phyloP scores from a whole-genome alignment of 1,140 invertebrate genomes.

The Drosophila dunni region DNA sequence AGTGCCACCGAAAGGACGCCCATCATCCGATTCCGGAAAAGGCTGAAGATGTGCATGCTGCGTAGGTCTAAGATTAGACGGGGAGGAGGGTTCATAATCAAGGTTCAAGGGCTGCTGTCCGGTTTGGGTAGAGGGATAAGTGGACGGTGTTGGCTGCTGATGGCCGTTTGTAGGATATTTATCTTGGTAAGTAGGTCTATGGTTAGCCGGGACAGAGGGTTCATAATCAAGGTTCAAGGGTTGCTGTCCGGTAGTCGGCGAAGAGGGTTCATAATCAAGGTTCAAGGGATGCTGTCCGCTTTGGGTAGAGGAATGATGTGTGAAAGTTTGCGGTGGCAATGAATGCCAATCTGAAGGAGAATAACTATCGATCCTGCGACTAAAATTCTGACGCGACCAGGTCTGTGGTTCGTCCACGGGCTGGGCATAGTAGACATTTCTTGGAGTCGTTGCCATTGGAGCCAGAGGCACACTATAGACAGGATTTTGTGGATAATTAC shows the following conservation, averaged over 20 bases:
- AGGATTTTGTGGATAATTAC: conserved; percentile 70
- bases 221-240: conserved; percentile 49
- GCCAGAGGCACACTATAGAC: conserved; percentile 66
- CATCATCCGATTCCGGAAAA: background rate
- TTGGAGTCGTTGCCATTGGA: conserved; percentile 49
- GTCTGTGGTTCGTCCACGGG: conserved; percentile 44
- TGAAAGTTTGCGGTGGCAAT: background rate
- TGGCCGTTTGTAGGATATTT: background rate
- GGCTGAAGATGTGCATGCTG: background rate
- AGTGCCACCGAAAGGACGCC: background rate
- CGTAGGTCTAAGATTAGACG: background rate
- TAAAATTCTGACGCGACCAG: conserved; percentile 52
- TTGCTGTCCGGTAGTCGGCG: conserved; percentile 39
- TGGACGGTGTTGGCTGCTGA: background rate
- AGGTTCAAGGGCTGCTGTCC: conserved; percentile 36
- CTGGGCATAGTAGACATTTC: conserved; percentile 60
- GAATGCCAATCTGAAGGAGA: conserved; percentile 43
- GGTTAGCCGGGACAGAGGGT: background rate
- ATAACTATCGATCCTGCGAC: conserved; percentile 48
- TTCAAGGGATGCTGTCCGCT: conserved; percentile 53
- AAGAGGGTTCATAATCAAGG: conserved; percentile 23
- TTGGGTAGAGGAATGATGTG: conserved; percentile 17
- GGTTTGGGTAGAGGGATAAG: conserved; percentile 6
- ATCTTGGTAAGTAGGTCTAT: background rate
- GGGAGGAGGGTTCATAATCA: conserved; percentile 2